Base-by-base conservation (phyloP, 2,797 vertebrate species). In the Poeciliopsis presidionis region DNA sequence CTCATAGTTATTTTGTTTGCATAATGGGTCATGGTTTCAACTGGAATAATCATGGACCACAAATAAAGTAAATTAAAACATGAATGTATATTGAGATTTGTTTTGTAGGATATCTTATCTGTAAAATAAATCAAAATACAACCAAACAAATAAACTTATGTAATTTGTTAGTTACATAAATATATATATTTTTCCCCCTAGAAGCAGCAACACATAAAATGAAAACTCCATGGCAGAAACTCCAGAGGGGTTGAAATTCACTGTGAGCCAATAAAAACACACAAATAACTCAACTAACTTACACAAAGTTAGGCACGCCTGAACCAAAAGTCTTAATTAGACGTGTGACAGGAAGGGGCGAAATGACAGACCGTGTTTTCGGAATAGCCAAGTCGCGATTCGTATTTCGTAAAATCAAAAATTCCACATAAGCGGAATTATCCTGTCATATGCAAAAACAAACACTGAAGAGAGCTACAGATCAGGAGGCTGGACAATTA, bases 401-500 rank as follows among this genome's bases (percentile, higher is more conserved):
- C 12, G 76, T 75, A 74, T 51, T 33, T 67, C 11, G 12, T 18
- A 7, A 71, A 43, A 39, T 51, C 76, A 13, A 30, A 78, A 76
- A 77, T 53, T 41, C 33, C 70, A 80, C 16, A 55, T 67, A 20
- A 79, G 72, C 13, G 43, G 25, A 11, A 46, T 5, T 30, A 41
- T 80, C 43, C 67, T 3, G 13, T 14, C 13, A 45, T n/a, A 14
- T 33, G 59, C 22, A 70, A n/a, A 69, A 70, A 45, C 39, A 43
- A 45, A 12, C 20, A 41, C 13, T 41, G 36, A 67, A 67, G 16
- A 13, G 2, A 41, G 36, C 63, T 13, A 25, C 63, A 25, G 18
- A 20, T 28, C 5, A 61, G 25, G 4, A 25, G 41, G 36, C 76
- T 9, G 88, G 73, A 81, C 81, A 87, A 86, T 91, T 90, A 89